Evolutionary conservation across 2,113 vertebrate species (phyloP).

Genomic region (Pycnonotus jocosus): DNA sequence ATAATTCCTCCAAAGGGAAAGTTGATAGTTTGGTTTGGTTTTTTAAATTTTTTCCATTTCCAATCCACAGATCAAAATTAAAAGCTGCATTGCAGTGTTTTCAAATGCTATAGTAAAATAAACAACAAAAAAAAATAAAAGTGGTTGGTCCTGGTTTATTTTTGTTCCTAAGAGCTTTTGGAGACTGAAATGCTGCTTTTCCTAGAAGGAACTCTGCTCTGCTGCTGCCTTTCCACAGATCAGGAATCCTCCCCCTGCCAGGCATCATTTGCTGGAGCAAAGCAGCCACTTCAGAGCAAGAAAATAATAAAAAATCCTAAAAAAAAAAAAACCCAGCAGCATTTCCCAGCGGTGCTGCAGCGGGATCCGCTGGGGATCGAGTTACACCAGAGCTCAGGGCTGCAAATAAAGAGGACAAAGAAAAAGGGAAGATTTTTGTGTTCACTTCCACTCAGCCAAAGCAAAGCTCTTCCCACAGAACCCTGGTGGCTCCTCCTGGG

Average conservation of each 20-base stretch:
- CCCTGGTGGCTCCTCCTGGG: background rate
- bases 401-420: background rate
- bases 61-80: background rate
- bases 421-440: background rate
- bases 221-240: background rate
- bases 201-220: background rate
- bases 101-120: background rate
- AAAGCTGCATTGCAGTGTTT: slow-evolving; percentile 56
- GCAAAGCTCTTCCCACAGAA: background rate
- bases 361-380: background rate
- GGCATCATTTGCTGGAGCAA: background rate
- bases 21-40: background rate
- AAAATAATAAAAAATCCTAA: background rate
- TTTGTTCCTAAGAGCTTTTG: background rate
- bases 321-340: background rate
- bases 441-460: background rate
- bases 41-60: background rate
- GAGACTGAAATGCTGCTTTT: background rate
- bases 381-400: background rate
- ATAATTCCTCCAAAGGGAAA: background rate
- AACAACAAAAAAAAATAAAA: background rate
- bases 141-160: background rate
- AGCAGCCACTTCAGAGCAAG: background rate
- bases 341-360: background rate
- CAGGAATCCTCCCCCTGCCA: background rate